Base-by-base conservation (phyloP, 2,113 vertebrate species). In the Oncorhynchus nerka region DNA sequence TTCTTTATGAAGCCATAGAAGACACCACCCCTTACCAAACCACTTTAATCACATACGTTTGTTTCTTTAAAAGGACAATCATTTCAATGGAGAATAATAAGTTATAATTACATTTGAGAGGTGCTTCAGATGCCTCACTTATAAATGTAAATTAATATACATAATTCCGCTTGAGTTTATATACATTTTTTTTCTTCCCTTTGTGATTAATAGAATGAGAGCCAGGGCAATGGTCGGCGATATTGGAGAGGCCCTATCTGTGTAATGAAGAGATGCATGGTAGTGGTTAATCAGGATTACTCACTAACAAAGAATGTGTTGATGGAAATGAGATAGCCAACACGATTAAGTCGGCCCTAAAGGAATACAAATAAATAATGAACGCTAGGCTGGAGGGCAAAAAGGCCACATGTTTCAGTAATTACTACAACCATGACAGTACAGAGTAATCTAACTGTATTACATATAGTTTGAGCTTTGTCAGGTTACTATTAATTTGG, bases 91-190 rank as follows among this genome's bases (percentile, higher is more conserved):
- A 34, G 34, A 34, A 34, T 7, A 34, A 55, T 15, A 55, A 3
- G 16, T 15, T 5, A 3, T 55, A 70, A 70, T 76, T 45, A 70
- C 24, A 76, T 70, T 59, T 70, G 12, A 12, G n/a, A 19, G 49
- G 26, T 55, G 49, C 30, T 70, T 61, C 67, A 66, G 64, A 75
- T 69, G 48, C 66, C 45, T 70, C 67, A 70, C 59, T 76, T 76
- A 61, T n/a, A 76, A 76, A 70, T 62, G 67, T 55, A 76, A 70
- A 70, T 69, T 49, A 9, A 69, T 48, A 69, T 39, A 62, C 51
- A 48, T 48, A 62, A 76, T 70, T 70, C 55, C 24, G 55, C 8
- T 70, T 8, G 30, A 70, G 20, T 76, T 70, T 20, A 70, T 76
- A 22, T 19, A 61, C 1, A 34, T 34, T 34, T 34, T 5, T 4